A percentile compares a stretch with the other conserved stretches of the same genome.
Conservation (phyloP, 2,113 vertebrate genomes). For the Eptesicus fuscus region DNA sequence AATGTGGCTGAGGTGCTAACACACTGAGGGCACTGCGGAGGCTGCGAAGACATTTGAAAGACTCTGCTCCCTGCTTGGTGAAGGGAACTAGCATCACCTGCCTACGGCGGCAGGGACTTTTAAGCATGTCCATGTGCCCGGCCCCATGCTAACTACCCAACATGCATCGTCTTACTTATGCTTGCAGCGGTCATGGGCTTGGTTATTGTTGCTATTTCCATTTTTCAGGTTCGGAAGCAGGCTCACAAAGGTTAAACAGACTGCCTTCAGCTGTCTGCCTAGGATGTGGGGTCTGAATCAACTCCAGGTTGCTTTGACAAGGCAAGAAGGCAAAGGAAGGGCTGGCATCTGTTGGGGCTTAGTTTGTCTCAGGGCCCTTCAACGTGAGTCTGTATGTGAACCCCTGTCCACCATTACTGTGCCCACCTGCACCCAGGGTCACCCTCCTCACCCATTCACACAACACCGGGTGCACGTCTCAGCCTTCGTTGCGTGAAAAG, state of each 20-base stretch:
- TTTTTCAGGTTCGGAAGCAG: constrained; percentile 8
- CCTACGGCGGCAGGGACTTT: background rate
- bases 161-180: background rate
- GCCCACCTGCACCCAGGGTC: background rate
- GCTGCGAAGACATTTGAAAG: background rate
- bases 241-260: background rate
- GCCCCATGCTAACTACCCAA: background rate
- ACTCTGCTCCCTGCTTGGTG: background rate
- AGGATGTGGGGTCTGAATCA: background rate
- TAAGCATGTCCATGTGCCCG: background rate
- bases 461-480: background rate
- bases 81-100: background rate
- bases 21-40: background rate
- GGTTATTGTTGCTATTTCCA: background rate
- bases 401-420: background rate
- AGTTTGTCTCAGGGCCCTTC: background rate
- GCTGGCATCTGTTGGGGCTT: background rate
- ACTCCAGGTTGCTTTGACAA: background rate
- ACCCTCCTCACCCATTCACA: background rate
- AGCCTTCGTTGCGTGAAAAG: background rate
- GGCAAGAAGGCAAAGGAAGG: background rate
- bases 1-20: constrained; percentile 3
- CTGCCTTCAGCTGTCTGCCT: background rate
- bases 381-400: background rate
- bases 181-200: background rate